Conservation (phyloP, 2,113 vertebrate genomes). For the Strix uralensis region DNA sequence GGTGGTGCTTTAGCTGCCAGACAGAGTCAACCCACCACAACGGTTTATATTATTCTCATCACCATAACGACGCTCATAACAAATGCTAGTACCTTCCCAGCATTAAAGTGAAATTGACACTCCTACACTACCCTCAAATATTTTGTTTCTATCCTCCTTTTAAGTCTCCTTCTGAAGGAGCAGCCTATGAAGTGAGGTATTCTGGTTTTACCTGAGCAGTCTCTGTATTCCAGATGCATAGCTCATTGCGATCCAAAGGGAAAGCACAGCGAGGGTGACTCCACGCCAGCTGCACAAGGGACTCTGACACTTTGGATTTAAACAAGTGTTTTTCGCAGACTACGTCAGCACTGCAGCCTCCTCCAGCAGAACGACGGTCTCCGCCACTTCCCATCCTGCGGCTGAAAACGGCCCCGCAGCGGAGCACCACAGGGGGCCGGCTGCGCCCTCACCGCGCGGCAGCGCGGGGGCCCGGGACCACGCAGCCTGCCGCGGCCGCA, state of each 20-base stretch:
- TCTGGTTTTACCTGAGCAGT: slow-evolving; percentile 65
- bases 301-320: slow-evolving; percentile 22
- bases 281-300: slow-evolving; percentile 80
- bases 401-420: not conserved
- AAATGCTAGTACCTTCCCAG: not conserved
- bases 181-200: not conserved
- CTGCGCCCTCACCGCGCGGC: not conserved
- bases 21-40: not conserved
- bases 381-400: not conserved
- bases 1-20: not conserved
- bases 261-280: slow-evolving; percentile 70
- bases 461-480: not conserved
- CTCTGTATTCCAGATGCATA: slow-evolving; percentile 73
- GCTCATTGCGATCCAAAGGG: slow-evolving; percentile 63
- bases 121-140: not conserved
- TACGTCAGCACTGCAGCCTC: not conserved
- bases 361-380: not conserved
- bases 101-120: not conserved
- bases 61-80: not conserved
- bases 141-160: not conserved
- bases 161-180: not conserved
- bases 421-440: no score
- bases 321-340: slow-evolving; percentile 69
- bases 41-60: not conserved
- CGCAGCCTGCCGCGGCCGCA: no score